Percentiles rank a stretch among this genome's conserved stretches.
Evolutionary conservation across 2,888 invertebrate genomes (phyloP).

Genomic region (Venustoraphidia nigricollis): DNA sequence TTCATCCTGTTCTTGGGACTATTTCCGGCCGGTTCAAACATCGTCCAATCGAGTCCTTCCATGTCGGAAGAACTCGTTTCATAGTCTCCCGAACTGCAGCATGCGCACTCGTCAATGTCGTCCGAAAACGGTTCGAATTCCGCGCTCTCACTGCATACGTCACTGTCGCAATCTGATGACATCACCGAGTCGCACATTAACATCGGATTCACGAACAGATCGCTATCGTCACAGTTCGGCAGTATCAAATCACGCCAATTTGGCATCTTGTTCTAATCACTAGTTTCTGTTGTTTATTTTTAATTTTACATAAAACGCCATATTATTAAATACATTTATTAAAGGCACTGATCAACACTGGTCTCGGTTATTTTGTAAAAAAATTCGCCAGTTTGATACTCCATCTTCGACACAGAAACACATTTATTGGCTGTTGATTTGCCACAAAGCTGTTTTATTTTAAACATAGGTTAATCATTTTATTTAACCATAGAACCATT

Average conservation of each 20-base stretch:
- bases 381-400: too few species aligned
- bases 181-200: conserved; percentile 6
- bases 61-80: conserved; percentile 30
- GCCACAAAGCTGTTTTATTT: too few species aligned
- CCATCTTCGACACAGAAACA: too few species aligned
- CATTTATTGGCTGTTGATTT: too few species aligned
- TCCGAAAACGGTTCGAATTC: conserved; percentile 41
- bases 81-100: conserved; percentile 10
- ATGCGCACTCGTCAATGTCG: conserved; percentile 14
- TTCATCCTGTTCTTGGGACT: too few species aligned
- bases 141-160: conserved; percentile 32
- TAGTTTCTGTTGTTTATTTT: background rate
- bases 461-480: too few species aligned
- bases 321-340: too few species aligned
- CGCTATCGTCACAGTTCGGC: conserved; percentile 7
- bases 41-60: conserved; percentile 48
- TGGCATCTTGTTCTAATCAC: conserved; percentile 4
- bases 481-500: too few species aligned
- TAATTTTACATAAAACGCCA: too few species aligned
- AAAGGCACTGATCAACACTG: too few species aligned
- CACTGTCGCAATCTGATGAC: conserved; percentile 12
- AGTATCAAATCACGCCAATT: conserved; percentile 10
- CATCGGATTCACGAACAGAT: conserved; percentile 9
- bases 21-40: conserved; percentile 41
- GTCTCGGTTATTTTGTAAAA: too few species aligned